These are phyloP conservation scores for Physella acuta DNA, from an alignment of 1,140 invertebrate genomes.

Conservation along the genomic window DNA sequence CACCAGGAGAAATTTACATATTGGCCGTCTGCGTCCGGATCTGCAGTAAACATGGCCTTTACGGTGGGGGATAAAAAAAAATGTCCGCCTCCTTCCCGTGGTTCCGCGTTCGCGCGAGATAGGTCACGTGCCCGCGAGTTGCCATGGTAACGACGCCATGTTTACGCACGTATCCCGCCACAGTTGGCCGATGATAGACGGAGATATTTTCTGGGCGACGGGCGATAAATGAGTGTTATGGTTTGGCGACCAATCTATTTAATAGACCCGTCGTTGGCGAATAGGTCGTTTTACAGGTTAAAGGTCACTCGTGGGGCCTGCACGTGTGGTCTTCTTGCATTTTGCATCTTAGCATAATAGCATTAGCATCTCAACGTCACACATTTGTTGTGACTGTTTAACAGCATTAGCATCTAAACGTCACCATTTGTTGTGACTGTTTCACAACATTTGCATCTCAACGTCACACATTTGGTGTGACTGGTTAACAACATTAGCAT, in stretches of 20 bases:
- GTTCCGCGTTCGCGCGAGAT: constrained; percentile 1
- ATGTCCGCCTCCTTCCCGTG: background rate
- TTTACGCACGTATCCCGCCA: constrained; percentile 13
- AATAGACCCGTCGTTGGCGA: no score
- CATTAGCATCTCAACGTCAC: no score
- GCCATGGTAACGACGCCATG: constrained; percentile 11
- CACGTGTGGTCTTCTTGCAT: no score
- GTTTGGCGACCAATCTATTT: background rate
- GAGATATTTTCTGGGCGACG: constrained; percentile 1
- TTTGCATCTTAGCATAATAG: no score
- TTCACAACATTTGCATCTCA: no score
- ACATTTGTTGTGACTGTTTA: no score
- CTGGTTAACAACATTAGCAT: no score
- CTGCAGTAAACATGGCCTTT: constrained; percentile 25
- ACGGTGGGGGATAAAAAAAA: background rate
- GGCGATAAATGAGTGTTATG: constrained; percentile 21
- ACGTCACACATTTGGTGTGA: no score
- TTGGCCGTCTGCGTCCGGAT: background rate
- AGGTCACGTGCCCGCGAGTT: constrained; percentile 13
- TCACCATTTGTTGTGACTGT: no score
- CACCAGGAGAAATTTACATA: constrained; percentile 26
- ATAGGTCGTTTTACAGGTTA: no score
- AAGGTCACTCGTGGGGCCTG: no score
- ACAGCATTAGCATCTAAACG: no score
- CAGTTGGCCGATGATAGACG: background rate